A percentile compares a stretch with the other conserved stretches of the same genome.
Conservation (phyloP, 2,888 invertebrate genomes). For the Hirudinaria manillensis region DNA sequence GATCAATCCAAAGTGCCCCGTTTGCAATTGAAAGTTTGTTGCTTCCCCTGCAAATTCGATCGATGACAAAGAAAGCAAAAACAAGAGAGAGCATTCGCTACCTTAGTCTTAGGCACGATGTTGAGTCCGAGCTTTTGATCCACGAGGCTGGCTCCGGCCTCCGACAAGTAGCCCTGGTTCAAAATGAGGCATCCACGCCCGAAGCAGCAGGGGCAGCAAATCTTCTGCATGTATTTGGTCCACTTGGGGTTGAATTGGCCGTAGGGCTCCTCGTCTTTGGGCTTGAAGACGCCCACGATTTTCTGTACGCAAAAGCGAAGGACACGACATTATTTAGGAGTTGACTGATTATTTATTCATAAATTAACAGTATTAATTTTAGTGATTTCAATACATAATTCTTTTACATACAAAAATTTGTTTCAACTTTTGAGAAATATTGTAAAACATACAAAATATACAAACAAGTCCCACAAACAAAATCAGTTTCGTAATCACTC, state of each 20-base stretch:
- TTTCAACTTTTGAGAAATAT: too few species aligned
- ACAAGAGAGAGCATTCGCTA: conserved; percentile 45
- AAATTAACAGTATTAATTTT: neutral
- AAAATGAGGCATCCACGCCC: conserved; percentile 95
- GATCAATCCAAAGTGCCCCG: too few species aligned
- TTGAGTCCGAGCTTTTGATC: conserved; percentile 89
- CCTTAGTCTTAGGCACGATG: conserved; percentile 94
- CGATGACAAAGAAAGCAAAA: too few species aligned
- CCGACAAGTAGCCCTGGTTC: conserved; percentile 97
- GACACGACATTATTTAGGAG: neutral
- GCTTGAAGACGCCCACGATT: conserved; percentile 94
- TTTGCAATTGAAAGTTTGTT: too few species aligned
- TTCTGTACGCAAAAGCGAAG: conserved; percentile 63
- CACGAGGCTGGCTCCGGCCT: conserved; percentile 94
- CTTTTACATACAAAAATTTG: neutral
- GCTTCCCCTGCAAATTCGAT: too few species aligned
- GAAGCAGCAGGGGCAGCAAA: conserved; percentile 90
- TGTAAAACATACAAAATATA: too few species aligned
- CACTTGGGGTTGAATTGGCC: conserved; percentile 97
- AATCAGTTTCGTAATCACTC: too few species aligned
- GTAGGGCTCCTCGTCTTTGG: conserved; percentile 99
- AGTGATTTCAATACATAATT: neutral
- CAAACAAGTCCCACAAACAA: too few species aligned
- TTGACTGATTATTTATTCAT: neutral
- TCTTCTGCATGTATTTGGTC: conserved; percentile 99